A percentile compares a stretch with the other conserved stretches of the same genome.
Evolutionary conservation across 1,140 invertebrate genomes (phyloP).

Genomic region (Drosophila pruinosa): DNA sequence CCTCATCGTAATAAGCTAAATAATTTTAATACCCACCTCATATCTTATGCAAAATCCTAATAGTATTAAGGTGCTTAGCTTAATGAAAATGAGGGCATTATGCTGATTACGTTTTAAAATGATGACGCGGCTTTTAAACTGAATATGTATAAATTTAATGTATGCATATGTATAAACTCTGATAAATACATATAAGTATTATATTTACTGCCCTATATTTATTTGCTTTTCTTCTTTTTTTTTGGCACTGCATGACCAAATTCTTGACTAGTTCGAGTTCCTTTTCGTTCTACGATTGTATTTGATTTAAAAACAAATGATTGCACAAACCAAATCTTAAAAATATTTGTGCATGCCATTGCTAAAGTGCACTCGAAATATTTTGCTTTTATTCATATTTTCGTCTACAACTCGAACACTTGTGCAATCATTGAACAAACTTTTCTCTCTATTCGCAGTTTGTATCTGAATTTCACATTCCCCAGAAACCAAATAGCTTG

Average conservation of each 20-base stretch:
- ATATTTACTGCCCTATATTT: too few species aligned
- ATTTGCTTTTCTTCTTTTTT: too few species aligned
- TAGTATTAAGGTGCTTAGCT: background rate
- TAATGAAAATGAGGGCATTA: background rate
- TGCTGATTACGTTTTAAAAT: background rate
- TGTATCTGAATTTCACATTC: slow-evolving; percentile 18
- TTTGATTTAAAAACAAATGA: slow-evolving; percentile 3
- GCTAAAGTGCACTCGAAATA: background rate
- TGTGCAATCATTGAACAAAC: slow-evolving; percentile 28
- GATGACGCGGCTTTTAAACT: too few species aligned
- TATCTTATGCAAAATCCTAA: background rate
- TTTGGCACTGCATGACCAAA: background rate
- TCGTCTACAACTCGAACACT: background rate
- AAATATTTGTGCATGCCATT: slow-evolving; percentile 1
- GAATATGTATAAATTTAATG: too few species aligned
- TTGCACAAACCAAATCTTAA: slow-evolving; percentile 10
- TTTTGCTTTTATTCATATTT: slow-evolving; percentile 11
- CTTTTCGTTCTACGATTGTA: background rate
- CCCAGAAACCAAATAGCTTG: slow-evolving; percentile 25
- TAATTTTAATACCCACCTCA: background rate
- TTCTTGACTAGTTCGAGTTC: too few species aligned
- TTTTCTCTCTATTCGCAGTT: slow-evolving; percentile 1
- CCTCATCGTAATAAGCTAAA: slow-evolving; percentile 5
- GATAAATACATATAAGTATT: too few species aligned
- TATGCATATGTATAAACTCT: too few species aligned